Base-by-base conservation (phyloP, 2,797 vertebrate species). In the Oryzias sinensis region DNA sequence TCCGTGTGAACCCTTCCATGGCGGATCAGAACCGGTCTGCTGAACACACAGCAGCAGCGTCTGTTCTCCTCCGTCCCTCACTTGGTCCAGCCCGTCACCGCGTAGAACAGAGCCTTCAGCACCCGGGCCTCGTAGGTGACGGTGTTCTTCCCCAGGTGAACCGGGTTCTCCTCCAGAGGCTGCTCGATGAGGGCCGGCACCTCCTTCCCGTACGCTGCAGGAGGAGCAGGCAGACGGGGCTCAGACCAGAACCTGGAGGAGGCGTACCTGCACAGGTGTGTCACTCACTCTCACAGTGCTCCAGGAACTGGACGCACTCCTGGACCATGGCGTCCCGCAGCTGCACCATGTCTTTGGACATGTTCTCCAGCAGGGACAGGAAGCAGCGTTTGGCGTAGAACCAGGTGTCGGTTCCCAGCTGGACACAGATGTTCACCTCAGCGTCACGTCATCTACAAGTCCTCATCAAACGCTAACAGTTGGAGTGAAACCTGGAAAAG, bases 301-400 rank as follows among this genome's bases (percentile, higher is more conserved):
- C 94, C 75, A 98, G 88, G 82, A 98, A 98, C 84, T 95, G 95
- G 59, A 98, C 14, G 13, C 96, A 97, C 75, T 98, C 96, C 76
- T 94, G 91, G 44, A 95, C 90, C 62, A 96, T 92, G 0, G 79
- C 88, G 67, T 97, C 95, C 16, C 90, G 88, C 58, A 96, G 91
- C 92, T 96, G 90, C 64, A 97, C 89, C 88, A 93, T 96, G 70
- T 99, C 95, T 80, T 97, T 98, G 80, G 95, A 90, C 96, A 97
- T 97, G 83, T 98, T 98, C 87, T 98, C 96, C 86, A 99, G 80
- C 80, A 99, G 84, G 37, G 96, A 97, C 16, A 99, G 89, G 89
- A 98, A 97, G 58, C 97, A 99, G 14, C 95, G 92, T 74, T 98
- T 99, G 53, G 95, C 95, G 0, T 98, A 98, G 85, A 96, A 99